A percentile compares a stretch with the other conserved stretches of the same genome.
Conservation (phyloP, 2,113 vertebrate species). For the Cranoglanis bouderius region DNA sequence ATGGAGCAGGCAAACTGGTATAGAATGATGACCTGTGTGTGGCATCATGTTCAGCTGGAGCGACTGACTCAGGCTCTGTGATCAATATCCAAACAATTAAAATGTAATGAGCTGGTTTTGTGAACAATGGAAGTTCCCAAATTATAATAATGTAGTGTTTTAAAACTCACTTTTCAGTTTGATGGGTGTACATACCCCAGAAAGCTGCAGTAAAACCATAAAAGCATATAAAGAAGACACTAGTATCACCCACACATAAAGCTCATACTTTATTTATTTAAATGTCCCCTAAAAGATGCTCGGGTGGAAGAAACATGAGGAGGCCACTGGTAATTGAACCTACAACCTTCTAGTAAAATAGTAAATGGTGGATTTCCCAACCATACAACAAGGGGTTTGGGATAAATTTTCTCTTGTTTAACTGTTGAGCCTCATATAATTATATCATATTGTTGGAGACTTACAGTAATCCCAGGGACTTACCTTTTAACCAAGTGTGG, state of each 20-base stretch:
- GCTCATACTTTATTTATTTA: slow-evolving; percentile 10
- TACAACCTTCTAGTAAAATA: slow-evolving; percentile 15
- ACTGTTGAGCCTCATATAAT: not conserved
- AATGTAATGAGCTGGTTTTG: not conserved
- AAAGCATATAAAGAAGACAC: not conserved
- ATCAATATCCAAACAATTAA: slow-evolving; percentile 9
- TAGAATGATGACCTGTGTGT: slow-evolving; percentile 1
- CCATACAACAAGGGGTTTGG: not conserved
- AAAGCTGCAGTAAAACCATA: not conserved
- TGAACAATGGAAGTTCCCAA: not conserved
- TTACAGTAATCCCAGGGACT: not conserved
- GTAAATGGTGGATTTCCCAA: not conserved
- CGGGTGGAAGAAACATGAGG: slow-evolving; percentile 13
- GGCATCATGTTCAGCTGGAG: not conserved
- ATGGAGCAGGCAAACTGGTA: not conserved
- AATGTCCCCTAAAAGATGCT: slow-evolving; percentile 24
- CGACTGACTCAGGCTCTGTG: not conserved
- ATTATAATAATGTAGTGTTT: not conserved
- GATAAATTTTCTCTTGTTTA: not conserved
- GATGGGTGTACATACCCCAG: not conserved
- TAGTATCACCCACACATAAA: not conserved
- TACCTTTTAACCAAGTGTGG: not conserved
- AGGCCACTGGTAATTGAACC: slow-evolving; percentile 24
- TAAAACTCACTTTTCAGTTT: not conserved
- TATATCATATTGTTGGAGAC: not conserved